Evolutionary conservation across 2,888 invertebrate genomes (phyloP).

Genomic region (Dynastes hyllus): DNA sequence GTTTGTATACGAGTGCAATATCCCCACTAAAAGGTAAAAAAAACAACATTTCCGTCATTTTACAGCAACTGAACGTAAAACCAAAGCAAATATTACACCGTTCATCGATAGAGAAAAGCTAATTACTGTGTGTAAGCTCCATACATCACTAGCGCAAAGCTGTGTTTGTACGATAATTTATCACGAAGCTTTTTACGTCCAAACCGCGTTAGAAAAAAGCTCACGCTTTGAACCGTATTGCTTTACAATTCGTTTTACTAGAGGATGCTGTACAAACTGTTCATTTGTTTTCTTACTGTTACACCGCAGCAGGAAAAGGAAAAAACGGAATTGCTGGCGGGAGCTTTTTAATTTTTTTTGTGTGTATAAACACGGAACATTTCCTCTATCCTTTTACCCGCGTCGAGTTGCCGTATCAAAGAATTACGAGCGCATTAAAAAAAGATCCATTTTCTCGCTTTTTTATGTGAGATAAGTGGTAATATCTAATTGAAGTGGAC

Average conservation of each 20-base stretch:
- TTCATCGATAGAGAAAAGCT: too few relatives aligned
- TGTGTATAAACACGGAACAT: background rate
- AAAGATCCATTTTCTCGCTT: background rate
- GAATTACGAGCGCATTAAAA: background rate
- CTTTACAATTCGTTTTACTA: constrained; percentile 14
- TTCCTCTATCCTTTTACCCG: background rate
- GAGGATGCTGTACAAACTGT: constrained; percentile 4
- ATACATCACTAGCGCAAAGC: background rate
- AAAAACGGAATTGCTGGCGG: background rate
- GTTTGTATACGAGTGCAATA: too few relatives aligned
- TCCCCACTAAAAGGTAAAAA: too few relatives aligned
- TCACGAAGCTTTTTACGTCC: background rate
- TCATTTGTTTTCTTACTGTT: constrained; percentile 8
- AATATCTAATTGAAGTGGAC: background rate
- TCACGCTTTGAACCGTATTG: background rate
- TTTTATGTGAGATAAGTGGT: background rate
- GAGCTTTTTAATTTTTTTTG: background rate
- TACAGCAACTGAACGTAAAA: too few relatives aligned
- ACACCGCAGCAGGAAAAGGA: too few relatives aligned
- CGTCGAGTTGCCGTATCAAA: background rate
- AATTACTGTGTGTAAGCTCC: too few relatives aligned
- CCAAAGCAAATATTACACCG: too few relatives aligned
- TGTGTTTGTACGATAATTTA: background rate
- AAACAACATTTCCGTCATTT: too few relatives aligned
- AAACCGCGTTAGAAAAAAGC: background rate